phyloP scores from a whole-genome alignment of 2,797 vertebrate species.

The Poliocrania exsul region DNA sequence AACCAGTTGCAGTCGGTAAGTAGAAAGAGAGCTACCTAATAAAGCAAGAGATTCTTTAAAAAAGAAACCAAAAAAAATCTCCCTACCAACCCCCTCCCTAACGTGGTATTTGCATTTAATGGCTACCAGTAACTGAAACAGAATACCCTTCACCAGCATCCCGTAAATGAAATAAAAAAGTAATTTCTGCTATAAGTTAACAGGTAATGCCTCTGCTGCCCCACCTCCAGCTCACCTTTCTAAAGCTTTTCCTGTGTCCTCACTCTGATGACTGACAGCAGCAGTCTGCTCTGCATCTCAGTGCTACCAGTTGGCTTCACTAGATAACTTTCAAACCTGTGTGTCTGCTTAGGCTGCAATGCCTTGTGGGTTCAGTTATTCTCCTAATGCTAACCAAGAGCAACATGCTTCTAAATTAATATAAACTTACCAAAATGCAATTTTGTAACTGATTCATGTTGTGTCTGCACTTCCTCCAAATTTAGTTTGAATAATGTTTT shows the following conservation, averaged over 20 bases:
- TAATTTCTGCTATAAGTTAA: background rate
- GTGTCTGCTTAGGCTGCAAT: background rate
- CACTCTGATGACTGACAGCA: background rate
- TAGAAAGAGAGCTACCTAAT: background rate
- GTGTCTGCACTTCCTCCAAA: background rate
- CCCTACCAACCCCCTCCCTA: background rate
- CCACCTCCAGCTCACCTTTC: background rate
- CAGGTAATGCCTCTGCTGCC: background rate
- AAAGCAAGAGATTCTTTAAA: background rate
- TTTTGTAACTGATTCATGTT: constrained; percentile 15
- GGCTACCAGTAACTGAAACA: background rate
- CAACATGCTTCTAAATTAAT: background rate
- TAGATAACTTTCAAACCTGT: background rate
- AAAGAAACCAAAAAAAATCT: fast-evolving
- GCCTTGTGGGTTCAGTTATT: background rate
- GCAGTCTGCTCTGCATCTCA: fast-evolving
- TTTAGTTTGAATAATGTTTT: background rate
- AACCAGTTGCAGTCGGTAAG: background rate
- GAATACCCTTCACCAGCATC: background rate
- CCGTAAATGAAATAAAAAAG: fast-evolving
- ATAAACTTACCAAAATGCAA: background rate
- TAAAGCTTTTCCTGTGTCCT: background rate
- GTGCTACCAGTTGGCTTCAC: background rate
- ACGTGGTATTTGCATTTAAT: background rate
- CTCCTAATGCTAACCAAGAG: background rate